Evolutionary conservation across 2,888 invertebrate genomes (phyloP).

Genomic region (Deilephila elpenor): DNA sequence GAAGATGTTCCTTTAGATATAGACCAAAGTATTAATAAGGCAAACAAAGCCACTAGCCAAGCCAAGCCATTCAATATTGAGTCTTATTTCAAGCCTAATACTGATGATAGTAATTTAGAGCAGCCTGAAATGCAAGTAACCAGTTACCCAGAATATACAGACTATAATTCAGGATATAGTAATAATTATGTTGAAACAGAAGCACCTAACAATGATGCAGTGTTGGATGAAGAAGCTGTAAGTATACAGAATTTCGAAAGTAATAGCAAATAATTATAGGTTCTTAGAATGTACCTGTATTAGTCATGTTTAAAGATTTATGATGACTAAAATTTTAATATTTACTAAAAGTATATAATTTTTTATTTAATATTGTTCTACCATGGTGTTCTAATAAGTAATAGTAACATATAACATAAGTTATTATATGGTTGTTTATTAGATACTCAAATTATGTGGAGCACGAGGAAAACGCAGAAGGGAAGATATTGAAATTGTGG

Average conservation of each 20-base stretch:
- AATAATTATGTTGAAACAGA: slow-evolving; percentile 44
- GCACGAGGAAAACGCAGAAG: slow-evolving; percentile 86
- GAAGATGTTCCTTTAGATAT: slow-evolving; percentile 67
- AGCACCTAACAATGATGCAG: slow-evolving; percentile 47
- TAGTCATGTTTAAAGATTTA: no score
- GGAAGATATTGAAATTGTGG: slow-evolving; percentile 90
- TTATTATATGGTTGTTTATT: slow-evolving; percentile 31
- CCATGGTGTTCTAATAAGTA: no score
- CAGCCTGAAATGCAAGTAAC: slow-evolving; percentile 39
- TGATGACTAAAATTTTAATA: no score
- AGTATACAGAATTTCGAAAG: slow-evolving; percentile 47
- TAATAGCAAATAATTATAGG: not conserved
- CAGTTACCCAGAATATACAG: slow-evolving; percentile 38
- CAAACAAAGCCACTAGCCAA: slow-evolving; percentile 34
- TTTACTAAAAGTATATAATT: no score
- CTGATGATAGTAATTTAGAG: slow-evolving; percentile 44
- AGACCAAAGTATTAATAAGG: slow-evolving; percentile 44
- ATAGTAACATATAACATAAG: no score
- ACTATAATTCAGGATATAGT: slow-evolving; percentile 45
- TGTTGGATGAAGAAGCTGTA: slow-evolving; percentile 77
- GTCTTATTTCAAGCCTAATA: slow-evolving; percentile 70
- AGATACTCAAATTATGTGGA: slow-evolving; percentile 89
- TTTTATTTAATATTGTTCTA: no score
- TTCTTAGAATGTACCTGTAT: no score
- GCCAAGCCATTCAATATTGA: slow-evolving; percentile 61